A percentile compares a stretch with the other conserved stretches of the same genome.
These are phyloP conservation scores for Tolypeutes matacus DNA, from an alignment of 2,797 vertebrate genomes.

Conservation along the genomic window DNA sequence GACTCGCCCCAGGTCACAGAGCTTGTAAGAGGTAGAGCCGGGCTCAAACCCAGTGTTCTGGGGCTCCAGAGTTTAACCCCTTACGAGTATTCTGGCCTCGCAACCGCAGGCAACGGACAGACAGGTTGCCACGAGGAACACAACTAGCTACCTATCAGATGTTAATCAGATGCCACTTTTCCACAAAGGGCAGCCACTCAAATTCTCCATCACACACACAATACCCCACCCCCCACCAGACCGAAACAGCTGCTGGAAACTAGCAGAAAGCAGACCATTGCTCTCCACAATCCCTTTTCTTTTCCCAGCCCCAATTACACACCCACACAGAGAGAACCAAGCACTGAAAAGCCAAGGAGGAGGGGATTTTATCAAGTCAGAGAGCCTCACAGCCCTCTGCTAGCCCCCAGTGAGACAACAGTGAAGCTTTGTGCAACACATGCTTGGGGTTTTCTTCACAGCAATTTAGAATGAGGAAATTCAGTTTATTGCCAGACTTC, in stretches of 20 bases:
- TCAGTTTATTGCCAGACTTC: conserved; percentile 65
- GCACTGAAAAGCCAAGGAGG: not conserved
- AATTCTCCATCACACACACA: not conserved
- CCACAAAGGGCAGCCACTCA: not conserved
- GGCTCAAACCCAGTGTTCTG: not conserved
- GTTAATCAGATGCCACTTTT: not conserved
- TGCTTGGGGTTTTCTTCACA: conserved; percentile 57
- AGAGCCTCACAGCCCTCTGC: conserved; percentile 48
- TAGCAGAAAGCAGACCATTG: not conserved
- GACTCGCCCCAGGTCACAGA: not conserved
- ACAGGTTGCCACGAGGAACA: not conserved
- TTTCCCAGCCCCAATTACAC: not conserved
- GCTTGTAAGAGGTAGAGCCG: not conserved
- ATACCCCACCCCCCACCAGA: not conserved
- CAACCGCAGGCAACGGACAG: not conserved
- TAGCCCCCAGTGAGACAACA: conserved; percentile 69
- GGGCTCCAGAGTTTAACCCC: not conserved
- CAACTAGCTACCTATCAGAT: not conserved
- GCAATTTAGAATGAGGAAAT: conserved; percentile 65
- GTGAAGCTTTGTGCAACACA: conserved; percentile 70
- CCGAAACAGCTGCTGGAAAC: conserved; percentile 41
- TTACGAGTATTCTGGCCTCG: not conserved
- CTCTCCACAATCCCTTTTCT: conserved; percentile 22
- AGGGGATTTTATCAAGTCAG: not conserved
- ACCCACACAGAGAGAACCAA: not conserved